Evolutionary conservation across 2,888 invertebrate species (phyloP), one percentile per base, ranked within the genome.

Genomic region (Dichetophora obliterata): DNA sequence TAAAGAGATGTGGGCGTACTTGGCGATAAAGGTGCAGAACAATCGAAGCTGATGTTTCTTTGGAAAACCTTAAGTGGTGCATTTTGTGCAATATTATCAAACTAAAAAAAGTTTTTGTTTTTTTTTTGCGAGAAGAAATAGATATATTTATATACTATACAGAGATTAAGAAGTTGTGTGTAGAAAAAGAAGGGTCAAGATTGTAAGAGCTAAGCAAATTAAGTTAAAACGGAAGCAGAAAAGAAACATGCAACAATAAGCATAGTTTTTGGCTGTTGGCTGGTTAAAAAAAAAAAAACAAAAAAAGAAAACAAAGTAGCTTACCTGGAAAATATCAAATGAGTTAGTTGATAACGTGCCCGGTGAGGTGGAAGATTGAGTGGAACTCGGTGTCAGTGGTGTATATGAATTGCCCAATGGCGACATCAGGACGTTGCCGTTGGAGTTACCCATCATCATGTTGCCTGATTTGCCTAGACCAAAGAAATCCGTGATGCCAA

Each of bases 1-100:
- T 88, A 88, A 84, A 88, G 83, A 85, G 88, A 88, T 83, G 89
- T 85, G 83, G 89, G 88, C 85, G 89, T 88, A 85, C 88, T 88
- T 81, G 89, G 89, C 84, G 89, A 88, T 85, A 89, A 87, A 83
- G 89, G 89, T 86, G 88, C 87, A 84, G 89, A 88, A 86, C 88
- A 88, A 86, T 89, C 89, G 88, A 88, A 89, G 86, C 87, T 89
- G 84, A 89, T 85, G 85, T 88, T 89, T 86, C 88, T 88, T 88
- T 89, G 89, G 85, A 88, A 87, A 84, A 86, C 88, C 86, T 88
- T 88, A 85, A 89, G 86, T 85, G 88, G 88, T 86, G 88, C 87
- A 86, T 87, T 89, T 86, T 87, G 88, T 85, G 87, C 88, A 88
- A 88, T 86, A 86, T 87, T 88, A 83, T 89, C 89, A 87, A 89